Evolutionary conservation across 2,888 invertebrate genomes (phyloP).

Genomic region (Crossocerus cetratus): DNA sequence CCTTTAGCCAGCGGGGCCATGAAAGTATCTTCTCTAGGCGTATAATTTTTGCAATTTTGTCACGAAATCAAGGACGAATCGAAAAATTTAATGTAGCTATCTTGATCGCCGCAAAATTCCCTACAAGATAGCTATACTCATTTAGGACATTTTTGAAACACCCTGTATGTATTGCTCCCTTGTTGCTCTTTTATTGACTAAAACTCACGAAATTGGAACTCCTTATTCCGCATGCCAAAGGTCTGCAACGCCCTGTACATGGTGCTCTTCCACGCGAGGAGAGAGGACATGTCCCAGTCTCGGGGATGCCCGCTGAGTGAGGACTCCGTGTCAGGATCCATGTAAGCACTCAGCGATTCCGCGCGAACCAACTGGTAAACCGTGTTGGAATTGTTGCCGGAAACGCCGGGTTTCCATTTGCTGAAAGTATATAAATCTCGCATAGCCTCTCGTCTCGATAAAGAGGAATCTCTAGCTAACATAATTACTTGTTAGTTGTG

Average conservation of each 20-base stretch:
- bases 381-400: slow-evolving; percentile 80
- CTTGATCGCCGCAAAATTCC: too few relatives aligned
- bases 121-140: too few relatives aligned
- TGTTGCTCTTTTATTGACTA: neutral
- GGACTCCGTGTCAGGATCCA: slow-evolving; percentile 82
- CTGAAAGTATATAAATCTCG: slow-evolving; percentile 72
- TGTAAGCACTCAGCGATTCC: slow-evolving; percentile 87
- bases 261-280: slow-evolving; percentile 86
- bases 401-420: slow-evolving; percentile 87
- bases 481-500: slow-evolving; percentile 85
- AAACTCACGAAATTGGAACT: slow-evolving; percentile 88
- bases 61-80: too few relatives aligned
- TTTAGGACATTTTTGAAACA: too few relatives aligned
- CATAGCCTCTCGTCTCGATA: neutral
- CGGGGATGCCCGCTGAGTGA: slow-evolving; percentile 58
- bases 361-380: slow-evolving; percentile 87
- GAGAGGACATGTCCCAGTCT: slow-evolving; percentile 77
- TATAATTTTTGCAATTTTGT: too few relatives aligned
- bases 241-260: slow-evolving; percentile 87
- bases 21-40: too few relatives aligned
- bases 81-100: too few relatives aligned
- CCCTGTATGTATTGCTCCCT: too few relatives aligned
- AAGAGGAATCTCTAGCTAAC: neutral
- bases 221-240: slow-evolving; percentile 87
- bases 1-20: too few relatives aligned